Evolutionary conservation across 2,888 invertebrate species (phyloP).

Genomic region (Caradrina kadenii): DNA sequence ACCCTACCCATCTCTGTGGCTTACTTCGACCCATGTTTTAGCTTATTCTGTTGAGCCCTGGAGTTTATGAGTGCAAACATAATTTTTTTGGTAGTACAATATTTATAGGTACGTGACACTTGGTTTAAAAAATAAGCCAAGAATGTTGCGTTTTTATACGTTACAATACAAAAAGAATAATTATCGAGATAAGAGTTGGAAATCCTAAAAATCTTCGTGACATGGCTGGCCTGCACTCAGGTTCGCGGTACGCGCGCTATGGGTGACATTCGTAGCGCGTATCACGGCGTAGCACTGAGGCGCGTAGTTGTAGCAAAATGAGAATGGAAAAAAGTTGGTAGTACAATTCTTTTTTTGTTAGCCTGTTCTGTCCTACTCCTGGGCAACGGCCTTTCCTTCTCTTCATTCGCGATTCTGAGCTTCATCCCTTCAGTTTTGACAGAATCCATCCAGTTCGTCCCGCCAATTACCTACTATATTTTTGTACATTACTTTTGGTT

Average conservation of each 20-base stretch:
- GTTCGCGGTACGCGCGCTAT: background rate
- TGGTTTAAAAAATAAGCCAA: background rate
- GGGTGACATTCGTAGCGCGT: background rate
- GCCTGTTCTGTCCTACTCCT: too few relatives aligned
- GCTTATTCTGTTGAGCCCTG: slow-evolving; percentile 32
- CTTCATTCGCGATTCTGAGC: too few relatives aligned
- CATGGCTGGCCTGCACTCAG: background rate
- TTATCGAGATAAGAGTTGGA: background rate
- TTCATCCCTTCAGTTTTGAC: too few relatives aligned
- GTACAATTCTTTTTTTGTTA: too few relatives aligned
- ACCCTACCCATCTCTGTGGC: slow-evolving; percentile 35
- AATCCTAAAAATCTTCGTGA: too few relatives aligned
- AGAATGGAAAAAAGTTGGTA: too few relatives aligned
- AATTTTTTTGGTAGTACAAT: slow-evolving; percentile 11
- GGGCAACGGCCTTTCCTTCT: too few relatives aligned
- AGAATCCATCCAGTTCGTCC: too few relatives aligned
- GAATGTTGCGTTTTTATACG: background rate
- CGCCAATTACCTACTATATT: too few relatives aligned
- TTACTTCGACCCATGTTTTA: slow-evolving; percentile 32
- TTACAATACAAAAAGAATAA: background rate
- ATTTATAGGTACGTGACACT: background rate
- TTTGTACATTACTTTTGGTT: too few relatives aligned
- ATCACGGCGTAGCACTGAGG: background rate
- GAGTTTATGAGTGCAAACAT: slow-evolving; percentile 13
- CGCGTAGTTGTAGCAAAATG: too few relatives aligned